Base-by-base conservation (phyloP, 2,888 invertebrate species). In the Platerodrilus igneus region DNA sequence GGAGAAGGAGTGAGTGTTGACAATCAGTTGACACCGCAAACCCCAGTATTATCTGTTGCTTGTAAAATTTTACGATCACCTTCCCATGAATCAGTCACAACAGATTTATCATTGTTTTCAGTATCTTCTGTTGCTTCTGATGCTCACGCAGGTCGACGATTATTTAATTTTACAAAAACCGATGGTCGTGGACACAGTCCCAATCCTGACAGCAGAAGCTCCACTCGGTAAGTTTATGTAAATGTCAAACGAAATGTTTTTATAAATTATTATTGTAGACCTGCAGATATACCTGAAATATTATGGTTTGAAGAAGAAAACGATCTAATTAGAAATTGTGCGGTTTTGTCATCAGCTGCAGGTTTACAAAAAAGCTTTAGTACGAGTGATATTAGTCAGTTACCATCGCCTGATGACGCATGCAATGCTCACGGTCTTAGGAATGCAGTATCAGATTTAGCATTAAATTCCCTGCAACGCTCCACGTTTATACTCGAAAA, bases 291-390 rank as follows among this genome's bases (percentile, higher is more conserved):
- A 45, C 76, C 78, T 0, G 81, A 81, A 61, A 75, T 79, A 22
- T 63, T 79, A 22, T 75, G 79, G 72, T 76, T 78, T 44, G 87
- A 87, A 67, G 83, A 83, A 58, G 86, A 86, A 60, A 81, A 82
- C 37, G 86, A 86, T 57, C 68, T 87, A 52, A 82, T 90, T 43
- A 77, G 83, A 16, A 85, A 84, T 39, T 89, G 88, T 62, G 87
- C 85, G 0, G 83, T 81, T 4, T 72, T 89, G 15, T 86, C 86
- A 29, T 83, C 85, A 0, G 86, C 83, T 32, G 70, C 88, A 0
- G 88, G 89, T 2, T 74, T 88, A n/a, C 83, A 86, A 29, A 80
- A 87, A 56, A 86, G 86, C 55, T 88, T 89, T 70, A 88, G 87
- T 57, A 86, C 87, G 0, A 82, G 81, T 16, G 90, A 90, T 60